Evolutionary conservation across 2,113 vertebrate genomes (phyloP), one percentile per base, ranked within the genome.

Genomic region (Danionella cerebrum): DNA sequence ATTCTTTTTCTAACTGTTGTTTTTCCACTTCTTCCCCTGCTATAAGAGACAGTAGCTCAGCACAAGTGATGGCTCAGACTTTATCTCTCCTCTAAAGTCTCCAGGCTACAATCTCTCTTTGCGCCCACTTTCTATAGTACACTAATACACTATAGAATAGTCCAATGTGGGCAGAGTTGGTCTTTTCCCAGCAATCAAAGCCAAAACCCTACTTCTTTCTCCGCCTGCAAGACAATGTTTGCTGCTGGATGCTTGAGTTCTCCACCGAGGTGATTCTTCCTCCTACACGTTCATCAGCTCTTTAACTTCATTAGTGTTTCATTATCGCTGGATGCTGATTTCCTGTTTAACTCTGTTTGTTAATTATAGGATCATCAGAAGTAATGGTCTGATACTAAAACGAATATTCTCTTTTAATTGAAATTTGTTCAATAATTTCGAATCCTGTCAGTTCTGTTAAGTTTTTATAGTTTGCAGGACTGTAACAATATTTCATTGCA

Each of bases 191-290:
- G 12, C 38, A 55, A 71, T 47, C 10, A 7, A 18, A 35, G 27
- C 25, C 42, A 63, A 48, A 64, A 48, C 60, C n/a, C n/a, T n/a
- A n/a, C 44, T 64, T 48, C 31, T 64, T 14, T 24, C 33, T 35
- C 27, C 59, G 39, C 31, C 14, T 44, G 25, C 7, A 60, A 21
- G n/a, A 44, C 16, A 47, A 48, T 21, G 39, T 60, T 60, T 33
- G 57, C 25, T 44, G 9, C 27, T 19, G 18, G 25, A 21, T 47
- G 18, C 42, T 48, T 48, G 2, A 50, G 35, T 50, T 48, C 42
- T 35, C 42, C 27, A 22, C 27, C 22, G 59, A 24, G 59, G 42
- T 16, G 19, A 22, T 33, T 33, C 35, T 8, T 13, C 60, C 44
- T 48, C 44, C 44, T 36, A 48, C 59, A 13, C 16, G 29, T 35